These are phyloP conservation scores for Diachrysia chrysitis DNA, from an alignment of 2,888 invertebrate genomes.

Conservation along the genomic window DNA sequence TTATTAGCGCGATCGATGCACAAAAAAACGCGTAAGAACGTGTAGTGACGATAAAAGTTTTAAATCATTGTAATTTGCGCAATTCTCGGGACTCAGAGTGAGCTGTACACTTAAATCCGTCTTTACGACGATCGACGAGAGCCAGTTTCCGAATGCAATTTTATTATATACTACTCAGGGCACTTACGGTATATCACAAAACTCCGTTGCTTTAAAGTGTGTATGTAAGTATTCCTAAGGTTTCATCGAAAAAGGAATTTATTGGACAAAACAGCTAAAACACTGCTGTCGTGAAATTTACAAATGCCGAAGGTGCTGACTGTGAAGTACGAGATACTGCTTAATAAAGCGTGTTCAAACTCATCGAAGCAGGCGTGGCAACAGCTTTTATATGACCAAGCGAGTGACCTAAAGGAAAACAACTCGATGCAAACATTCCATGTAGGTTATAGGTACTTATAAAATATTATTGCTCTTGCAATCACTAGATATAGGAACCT, in stretches of 20 bases:
- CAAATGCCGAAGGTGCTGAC: not conserved
- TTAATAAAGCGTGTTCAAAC: no score
- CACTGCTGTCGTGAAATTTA: not conserved
- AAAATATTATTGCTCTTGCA: not conserved
- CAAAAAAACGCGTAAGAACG: not conserved
- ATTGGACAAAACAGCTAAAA: not conserved
- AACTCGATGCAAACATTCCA: not conserved
- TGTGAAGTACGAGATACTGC: not conserved
- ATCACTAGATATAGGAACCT: no score
- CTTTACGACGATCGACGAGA: not conserved
- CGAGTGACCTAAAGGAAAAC: not conserved
- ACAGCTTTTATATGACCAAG: no score
- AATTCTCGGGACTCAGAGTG: not conserved
- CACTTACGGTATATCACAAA: not conserved
- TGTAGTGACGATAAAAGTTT: not conserved
- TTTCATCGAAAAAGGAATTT: not conserved
- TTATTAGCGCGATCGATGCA: not conserved
- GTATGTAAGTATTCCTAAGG: not conserved
- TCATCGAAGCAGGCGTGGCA: no score
- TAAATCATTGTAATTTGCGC: not conserved
- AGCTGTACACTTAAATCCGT: not conserved
- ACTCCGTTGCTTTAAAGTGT: not conserved
- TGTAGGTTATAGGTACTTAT: not conserved
- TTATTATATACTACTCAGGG: not conserved
- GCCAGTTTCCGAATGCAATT: conserved; percentile 1